A percentile compares a stretch with the other conserved stretches of the same genome.
phyloP scores from a whole-genome alignment of 1,140 invertebrate species.

The Drosophila kepulauana region DNA sequence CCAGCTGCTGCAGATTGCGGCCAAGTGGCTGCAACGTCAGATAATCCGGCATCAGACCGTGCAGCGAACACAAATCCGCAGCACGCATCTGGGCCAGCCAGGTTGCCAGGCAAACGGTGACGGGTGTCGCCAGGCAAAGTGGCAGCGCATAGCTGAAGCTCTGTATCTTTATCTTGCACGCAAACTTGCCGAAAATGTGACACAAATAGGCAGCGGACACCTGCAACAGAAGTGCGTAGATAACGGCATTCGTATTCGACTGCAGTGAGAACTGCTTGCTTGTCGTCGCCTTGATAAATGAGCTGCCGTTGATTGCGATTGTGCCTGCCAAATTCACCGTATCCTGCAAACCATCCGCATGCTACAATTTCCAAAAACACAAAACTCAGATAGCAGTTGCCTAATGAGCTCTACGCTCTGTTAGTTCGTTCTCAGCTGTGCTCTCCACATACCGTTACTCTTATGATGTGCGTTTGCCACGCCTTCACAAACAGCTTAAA shows the following conservation, averaged over 20 bases:
- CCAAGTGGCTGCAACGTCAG: conserved; percentile 86
- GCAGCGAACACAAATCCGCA: conserved; percentile 88
- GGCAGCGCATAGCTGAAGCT: conserved; percentile 93
- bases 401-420: conserved; percentile 11
- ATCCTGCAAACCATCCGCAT: conserved; percentile 28
- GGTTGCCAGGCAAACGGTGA: conserved; percentile 88
- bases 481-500: conserved; percentile 86
- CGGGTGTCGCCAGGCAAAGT: conserved; percentile 89
- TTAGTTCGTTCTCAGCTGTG: too few relatives aligned
- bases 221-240: conserved; percentile 88
- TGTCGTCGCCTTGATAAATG: conserved; percentile 42
- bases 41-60: conserved; percentile 88
- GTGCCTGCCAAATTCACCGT: conserved; percentile 35
- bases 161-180: conserved; percentile 94
- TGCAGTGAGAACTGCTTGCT: conserved; percentile 50
- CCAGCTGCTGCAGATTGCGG: conserved; percentile 41
- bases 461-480: conserved; percentile 87
- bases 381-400: neutral
- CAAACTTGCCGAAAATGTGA: conserved; percentile 92
- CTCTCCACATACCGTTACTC: conserved; percentile 85
- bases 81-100: conserved; percentile 87
- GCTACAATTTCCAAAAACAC: conserved; percentile 29
- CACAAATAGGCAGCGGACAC: conserved; percentile 88
- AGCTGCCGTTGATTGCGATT: conserved; percentile 34
- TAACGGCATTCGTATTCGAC: conserved; percentile 81